Percentiles rank a stretch among this genome's conserved stretches.
These are phyloP conservation scores for Homalodisca vitripennis DNA, from an alignment of 1,140 invertebrate species.

Conservation along the genomic window DNA sequence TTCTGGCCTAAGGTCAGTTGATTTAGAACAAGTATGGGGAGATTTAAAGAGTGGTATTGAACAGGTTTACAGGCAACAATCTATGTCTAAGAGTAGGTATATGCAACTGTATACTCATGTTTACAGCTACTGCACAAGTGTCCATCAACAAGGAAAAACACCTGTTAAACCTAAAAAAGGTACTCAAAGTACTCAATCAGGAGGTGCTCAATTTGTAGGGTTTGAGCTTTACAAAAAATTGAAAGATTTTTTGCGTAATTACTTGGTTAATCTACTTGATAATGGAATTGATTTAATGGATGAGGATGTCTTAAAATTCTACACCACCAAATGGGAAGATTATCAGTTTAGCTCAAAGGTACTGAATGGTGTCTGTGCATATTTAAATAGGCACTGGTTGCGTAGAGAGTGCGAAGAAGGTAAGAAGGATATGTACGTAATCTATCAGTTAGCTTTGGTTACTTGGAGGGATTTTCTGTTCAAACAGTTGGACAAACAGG, in stretches of 20 bases:
- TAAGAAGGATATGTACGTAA: constrained; percentile 94
- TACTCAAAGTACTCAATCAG: constrained; percentile 46
- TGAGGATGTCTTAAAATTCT: constrained; percentile 92
- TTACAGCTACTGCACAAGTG: constrained; percentile 95
- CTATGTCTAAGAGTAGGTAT: constrained; percentile 81
- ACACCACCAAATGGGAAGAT: constrained; percentile 97
- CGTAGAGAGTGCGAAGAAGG: constrained; percentile 97
- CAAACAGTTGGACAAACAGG: constrained; percentile 88
- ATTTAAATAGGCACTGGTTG: constrained; percentile 98
- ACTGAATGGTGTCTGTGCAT: constrained; percentile 95
- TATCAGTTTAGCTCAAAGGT: constrained; percentile 98
- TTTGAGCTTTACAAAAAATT: constrained; percentile 93
- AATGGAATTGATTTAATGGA: constrained; percentile 92
- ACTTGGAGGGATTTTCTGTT: constrained; percentile 97
- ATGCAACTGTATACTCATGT: constrained; percentile 95
- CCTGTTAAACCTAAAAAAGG: constrained; percentile 45
- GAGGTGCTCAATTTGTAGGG: constrained; percentile 93
- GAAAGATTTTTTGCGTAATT: constrained; percentile 86
- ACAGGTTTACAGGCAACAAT: constrained; percentile 84
- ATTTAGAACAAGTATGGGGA: constrained; percentile 95
- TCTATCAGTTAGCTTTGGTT: constrained; percentile 96
- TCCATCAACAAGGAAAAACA: constrained; percentile 69
- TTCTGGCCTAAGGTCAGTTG: constrained; percentile 74
- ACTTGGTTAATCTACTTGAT: constrained; percentile 77
- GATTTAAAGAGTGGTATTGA: constrained; percentile 90